A percentile compares a stretch with the other conserved stretches of the same genome.
These are phyloP conservation scores for Amphipoea oculea DNA, from an alignment of 2,888 invertebrate species.

Conservation along the genomic window DNA sequence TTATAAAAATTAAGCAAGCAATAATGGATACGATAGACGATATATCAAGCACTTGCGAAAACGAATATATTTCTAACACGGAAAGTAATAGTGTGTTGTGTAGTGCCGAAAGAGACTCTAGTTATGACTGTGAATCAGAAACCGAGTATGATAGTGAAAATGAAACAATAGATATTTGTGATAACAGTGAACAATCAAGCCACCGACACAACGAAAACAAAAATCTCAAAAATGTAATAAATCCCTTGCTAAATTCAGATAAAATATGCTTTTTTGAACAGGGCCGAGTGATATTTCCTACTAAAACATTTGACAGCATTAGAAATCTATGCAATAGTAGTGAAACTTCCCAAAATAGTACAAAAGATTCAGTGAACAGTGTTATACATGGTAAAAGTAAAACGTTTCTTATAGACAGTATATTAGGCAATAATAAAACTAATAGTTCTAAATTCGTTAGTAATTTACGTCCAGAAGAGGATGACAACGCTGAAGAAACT, in stretches of 20 bases:
- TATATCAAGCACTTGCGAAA: slow-evolving; percentile 88
- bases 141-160: slow-evolving; percentile 87
- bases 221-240: slow-evolving; percentile 67
- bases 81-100: slow-evolving; percentile 67
- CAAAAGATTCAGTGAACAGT: slow-evolving; percentile 72
- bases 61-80: slow-evolving; percentile 69
- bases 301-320: slow-evolving; percentile 72
- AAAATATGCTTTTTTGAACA: slow-evolving; percentile 78
- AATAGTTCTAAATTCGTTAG: slow-evolving; percentile 68
- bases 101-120: slow-evolving; percentile 71
- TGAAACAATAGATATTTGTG: slow-evolving; percentile 88
- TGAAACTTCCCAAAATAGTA: slow-evolving; percentile 70
- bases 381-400: slow-evolving; percentile 80
- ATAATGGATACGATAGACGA: slow-evolving; percentile 82
- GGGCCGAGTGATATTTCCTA: slow-evolving; percentile 73
- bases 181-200: slow-evolving; percentile 80
- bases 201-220: slow-evolving; percentile 67
- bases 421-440: slow-evolving; percentile 86
- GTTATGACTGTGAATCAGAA: slow-evolving; percentile 80
- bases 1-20: slow-evolving; percentile 30
- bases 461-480: slow-evolving; percentile 68
- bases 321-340: slow-evolving; percentile 71
- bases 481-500: slow-evolving; percentile 79
- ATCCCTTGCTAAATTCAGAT: slow-evolving; percentile 71
- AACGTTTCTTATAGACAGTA: slow-evolving; percentile 90